A percentile compares a stretch with the other conserved stretches of the same genome.
phyloP scores from a whole-genome alignment of 2,113 vertebrate genomes.

The Pteruthius melanotis region DNA sequence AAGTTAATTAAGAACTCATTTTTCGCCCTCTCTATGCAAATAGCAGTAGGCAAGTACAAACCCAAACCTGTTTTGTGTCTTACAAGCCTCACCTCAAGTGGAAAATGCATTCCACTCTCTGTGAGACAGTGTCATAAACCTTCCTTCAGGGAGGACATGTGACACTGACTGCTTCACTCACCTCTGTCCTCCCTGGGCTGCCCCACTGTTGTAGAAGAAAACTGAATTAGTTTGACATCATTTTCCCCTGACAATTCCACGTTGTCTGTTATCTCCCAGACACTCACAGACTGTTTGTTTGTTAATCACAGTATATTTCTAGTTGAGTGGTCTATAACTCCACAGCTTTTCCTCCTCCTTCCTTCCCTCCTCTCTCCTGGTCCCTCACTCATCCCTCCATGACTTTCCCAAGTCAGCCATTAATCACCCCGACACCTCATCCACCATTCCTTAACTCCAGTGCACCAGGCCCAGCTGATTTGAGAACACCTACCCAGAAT shows the following conservation, averaged over 20 bases:
- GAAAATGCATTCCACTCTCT: neutral
- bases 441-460: neutral
- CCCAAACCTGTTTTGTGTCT: neutral
- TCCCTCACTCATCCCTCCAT: neutral
- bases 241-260: neutral
- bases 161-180: neutral
- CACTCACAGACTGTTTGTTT: neutral
- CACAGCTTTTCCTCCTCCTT: neutral
- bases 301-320: neutral
- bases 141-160: accelerated
- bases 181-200: neutral
- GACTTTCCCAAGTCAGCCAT: neutral
- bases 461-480: neutral
- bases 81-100: neutral
- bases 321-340: neutral
- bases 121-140: neutral
- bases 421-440: neutral
- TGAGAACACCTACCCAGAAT: neutral
- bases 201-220: neutral
- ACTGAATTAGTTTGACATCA: neutral
- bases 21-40: neutral
- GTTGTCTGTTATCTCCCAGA: neutral
- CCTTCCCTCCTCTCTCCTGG: neutral
- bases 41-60: neutral
- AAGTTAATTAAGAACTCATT: neutral